Base-by-base conservation (phyloP, 2,113 vertebrate genomes). In the Ophiodon elongatus region DNA sequence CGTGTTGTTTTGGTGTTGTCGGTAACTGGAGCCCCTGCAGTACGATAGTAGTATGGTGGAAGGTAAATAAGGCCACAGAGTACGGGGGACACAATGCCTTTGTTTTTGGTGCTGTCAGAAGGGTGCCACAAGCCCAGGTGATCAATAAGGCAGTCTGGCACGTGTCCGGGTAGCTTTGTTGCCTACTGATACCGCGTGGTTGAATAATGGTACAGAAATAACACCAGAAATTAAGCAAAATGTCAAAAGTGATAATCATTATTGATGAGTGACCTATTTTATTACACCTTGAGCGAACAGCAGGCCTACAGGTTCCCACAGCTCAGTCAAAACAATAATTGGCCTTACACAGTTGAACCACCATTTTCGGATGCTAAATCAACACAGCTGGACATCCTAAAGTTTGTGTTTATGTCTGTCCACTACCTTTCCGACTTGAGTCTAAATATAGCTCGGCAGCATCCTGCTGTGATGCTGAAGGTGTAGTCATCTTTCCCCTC, bases 361-460 rank as follows among this genome's bases (percentile, higher is more conserved):
- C 81, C 88, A 88, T 90, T 92, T 93, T 93, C 31, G 31, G 87
- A 92, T 86, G 83, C 86, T 90, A 91, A 86, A 91, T 92, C 91
- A 94, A 94, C 93, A 94, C 92, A 93, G 92, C 92, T 94, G 91
- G 92, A 89, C 89, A 89, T 92, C 88, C 92, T 93, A 91, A 91
- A 88, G 91, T 94, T 93, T 91, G 88, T 94, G 93, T 95, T 95
- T 95, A 95, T 94, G 93, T 94, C 93, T 94, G 93, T 82, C 64
- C 17, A 27, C 88, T 94, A 95, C 92, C 92, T 94, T 95, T 94
- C 91, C 86, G 91, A 92, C 85, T 78, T 64, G 13, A 47, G 75
- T 27, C 91, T 91, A 95, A 94, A 95, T 86, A 92, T 95, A 95
- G 86, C 41, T 14, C 8, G 3, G 6, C 75, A 76, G 85, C 91